Evolutionary conservation across 2,113 vertebrate genomes (phyloP).

Genomic region (Leucosticte australis): DNA sequence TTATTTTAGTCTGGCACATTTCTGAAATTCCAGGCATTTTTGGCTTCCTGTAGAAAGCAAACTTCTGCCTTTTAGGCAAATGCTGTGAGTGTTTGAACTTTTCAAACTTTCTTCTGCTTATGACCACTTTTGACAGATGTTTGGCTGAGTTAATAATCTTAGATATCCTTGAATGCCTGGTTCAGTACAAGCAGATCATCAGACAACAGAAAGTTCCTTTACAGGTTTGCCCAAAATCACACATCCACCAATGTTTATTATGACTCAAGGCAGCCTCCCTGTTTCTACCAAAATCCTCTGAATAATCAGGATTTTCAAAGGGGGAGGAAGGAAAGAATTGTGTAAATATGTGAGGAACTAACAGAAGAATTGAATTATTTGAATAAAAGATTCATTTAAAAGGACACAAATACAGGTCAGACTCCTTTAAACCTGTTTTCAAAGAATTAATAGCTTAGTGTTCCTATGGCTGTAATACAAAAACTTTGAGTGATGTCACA

Average conservation of each 20-base stretch:
- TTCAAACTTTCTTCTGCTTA: neutral
- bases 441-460: neutral
- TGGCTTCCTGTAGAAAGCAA: neutral
- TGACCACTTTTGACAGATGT: neutral
- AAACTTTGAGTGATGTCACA: neutral
- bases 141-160: neutral
- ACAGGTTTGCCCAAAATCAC: neutral
- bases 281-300: neutral
- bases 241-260: neutral
- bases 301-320: neutral
- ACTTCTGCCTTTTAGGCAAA: neutral
- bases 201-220: neutral
- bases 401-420: neutral
- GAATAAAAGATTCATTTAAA: neutral
- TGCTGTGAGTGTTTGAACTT: neutral
- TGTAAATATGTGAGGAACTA: neutral
- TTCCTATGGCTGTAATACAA: neutral
- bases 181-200: neutral
- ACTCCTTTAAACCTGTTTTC: neutral
- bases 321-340: neutral
- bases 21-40: neutral
- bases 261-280: neutral
- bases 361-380: neutral
- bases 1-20: neutral
- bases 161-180: neutral